phyloP scores from a whole-genome alignment of 2,113 vertebrate genomes.

The Penelope pileata region DNA sequence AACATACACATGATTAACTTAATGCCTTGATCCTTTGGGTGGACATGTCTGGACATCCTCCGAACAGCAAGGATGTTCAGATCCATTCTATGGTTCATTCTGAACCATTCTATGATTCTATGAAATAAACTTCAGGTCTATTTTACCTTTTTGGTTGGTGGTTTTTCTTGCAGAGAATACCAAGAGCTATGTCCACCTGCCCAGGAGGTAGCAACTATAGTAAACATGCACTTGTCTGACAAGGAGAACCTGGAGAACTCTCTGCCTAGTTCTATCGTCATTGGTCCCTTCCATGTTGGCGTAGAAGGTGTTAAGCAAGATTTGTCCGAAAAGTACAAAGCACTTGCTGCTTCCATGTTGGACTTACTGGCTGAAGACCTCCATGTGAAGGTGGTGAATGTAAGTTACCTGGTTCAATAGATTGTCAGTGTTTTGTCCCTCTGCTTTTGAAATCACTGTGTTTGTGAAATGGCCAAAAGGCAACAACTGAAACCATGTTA shows the following conservation, averaged over 20 bases:
- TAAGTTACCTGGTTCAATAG: slow-evolving; percentile 62
- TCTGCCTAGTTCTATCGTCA: slow-evolving; percentile 82
- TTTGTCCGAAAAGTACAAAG: slow-evolving; percentile 81
- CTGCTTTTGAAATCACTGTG: neutral
- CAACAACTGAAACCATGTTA: neutral
- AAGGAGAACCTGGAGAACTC: slow-evolving; percentile 78
- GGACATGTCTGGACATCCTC: neutral
- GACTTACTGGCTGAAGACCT: slow-evolving; percentile 82
- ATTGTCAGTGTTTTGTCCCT: neutral
- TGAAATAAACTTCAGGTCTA: neutral
- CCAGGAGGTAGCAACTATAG: slow-evolving; percentile 79
- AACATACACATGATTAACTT: neutral
- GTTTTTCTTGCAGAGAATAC: slow-evolving; percentile 68
- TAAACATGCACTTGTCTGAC: slow-evolving; percentile 80
- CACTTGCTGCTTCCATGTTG: slow-evolving; percentile 80
- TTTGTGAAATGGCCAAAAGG: neutral
- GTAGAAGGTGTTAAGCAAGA: slow-evolving; percentile 80
- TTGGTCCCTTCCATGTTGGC: slow-evolving; percentile 87
- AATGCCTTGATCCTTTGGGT: neutral
- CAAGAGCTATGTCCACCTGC: slow-evolving; percentile 69
- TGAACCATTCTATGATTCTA: too few species aligned
- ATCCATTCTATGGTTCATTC: too few species aligned
- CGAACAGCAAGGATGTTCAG: neutral
- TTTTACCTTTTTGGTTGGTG: neutral
- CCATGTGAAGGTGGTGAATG: slow-evolving; percentile 79